Evolutionary conservation across 2,113 vertebrate species (phyloP).

Genomic region (Abramis brama): DNA sequence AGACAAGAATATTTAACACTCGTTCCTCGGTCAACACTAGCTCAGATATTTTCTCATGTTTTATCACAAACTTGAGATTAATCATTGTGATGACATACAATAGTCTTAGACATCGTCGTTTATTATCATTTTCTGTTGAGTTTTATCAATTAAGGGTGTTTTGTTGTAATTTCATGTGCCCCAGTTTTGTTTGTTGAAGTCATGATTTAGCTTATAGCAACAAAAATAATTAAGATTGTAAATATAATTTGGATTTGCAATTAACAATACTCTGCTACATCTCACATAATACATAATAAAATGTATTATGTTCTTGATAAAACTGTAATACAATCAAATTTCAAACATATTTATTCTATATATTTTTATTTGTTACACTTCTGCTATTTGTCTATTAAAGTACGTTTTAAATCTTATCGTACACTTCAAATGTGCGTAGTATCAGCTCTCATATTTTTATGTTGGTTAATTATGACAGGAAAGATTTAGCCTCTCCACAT

Average conservation of each 20-base stretch:
- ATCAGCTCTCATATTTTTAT: neutral
- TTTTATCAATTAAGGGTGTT: no score
- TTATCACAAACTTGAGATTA: slow-evolving; percentile 11
- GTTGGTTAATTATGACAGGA: neutral
- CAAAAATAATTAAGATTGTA: neutral
- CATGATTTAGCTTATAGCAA: neutral
- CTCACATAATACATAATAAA: no score
- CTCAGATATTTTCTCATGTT: slow-evolving; percentile 19
- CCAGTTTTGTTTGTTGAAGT: neutral
- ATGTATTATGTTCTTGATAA: no score
- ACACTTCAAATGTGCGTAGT: neutral
- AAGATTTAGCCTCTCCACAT: neutral
- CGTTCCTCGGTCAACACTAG: slow-evolving; percentile 23
- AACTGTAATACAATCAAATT: no score
- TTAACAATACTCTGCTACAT: neutral
- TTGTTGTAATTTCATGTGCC: neutral
- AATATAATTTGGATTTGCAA: neutral
- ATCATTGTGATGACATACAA: neutral
- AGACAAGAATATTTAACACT: slow-evolving; percentile 61
- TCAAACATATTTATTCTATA: neutral
- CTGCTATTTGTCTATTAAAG: neutral
- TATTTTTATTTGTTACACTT: neutral
- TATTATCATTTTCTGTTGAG: no score
- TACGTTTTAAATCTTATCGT: neutral
- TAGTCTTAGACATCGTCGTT: neutral